Evolutionary conservation across 1,140 invertebrate genomes (phyloP).

Genomic region (Drosophila lacertosa): DNA sequence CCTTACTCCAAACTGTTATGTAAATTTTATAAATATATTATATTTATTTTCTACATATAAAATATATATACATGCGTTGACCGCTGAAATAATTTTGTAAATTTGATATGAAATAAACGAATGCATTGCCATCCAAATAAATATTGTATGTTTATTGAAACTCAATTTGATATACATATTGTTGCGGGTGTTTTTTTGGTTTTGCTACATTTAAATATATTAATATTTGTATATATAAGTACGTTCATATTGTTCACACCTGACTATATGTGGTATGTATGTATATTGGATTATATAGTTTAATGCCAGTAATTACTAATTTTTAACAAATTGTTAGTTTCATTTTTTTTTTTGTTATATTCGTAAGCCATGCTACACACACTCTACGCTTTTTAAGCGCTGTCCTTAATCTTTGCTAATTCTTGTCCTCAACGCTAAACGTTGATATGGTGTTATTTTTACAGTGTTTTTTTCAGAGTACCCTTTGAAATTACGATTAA

Average conservation of each 20-base stretch:
- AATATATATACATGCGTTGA: no score
- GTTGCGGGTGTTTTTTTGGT: slow-evolving; percentile 44
- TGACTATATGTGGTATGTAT: slow-evolving; percentile 40
- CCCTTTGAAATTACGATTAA: slow-evolving; percentile 28
- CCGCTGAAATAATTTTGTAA: no score
- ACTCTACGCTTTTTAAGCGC: slow-evolving; percentile 75
- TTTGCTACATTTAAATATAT: slow-evolving; percentile 66
- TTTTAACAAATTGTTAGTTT: slow-evolving; percentile 59
- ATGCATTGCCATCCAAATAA: slow-evolving; percentile 50
- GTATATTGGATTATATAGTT: slow-evolving; percentile 46
- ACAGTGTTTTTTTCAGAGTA: slow-evolving; percentile 65
- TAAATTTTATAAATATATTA: no score
- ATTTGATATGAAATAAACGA: background rate
- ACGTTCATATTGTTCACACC: slow-evolving; percentile 63
- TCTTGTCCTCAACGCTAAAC: slow-evolving; percentile 56
- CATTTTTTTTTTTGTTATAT: slow-evolving; percentile 27
- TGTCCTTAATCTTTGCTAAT: slow-evolving; percentile 49
- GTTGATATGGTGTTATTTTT: slow-evolving; percentile 82
- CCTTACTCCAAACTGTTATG: no score
- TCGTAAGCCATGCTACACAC: slow-evolving; percentile 60
- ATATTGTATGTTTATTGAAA: slow-evolving; percentile 80
- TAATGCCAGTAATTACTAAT: slow-evolving; percentile 38
- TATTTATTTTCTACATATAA: no score
- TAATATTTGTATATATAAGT: slow-evolving; percentile 53
- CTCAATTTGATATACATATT: slow-evolving; percentile 79